Evolutionary conservation across 1,140 invertebrate genomes (phyloP).

Genomic region (Cecropterus lyciades): DNA sequence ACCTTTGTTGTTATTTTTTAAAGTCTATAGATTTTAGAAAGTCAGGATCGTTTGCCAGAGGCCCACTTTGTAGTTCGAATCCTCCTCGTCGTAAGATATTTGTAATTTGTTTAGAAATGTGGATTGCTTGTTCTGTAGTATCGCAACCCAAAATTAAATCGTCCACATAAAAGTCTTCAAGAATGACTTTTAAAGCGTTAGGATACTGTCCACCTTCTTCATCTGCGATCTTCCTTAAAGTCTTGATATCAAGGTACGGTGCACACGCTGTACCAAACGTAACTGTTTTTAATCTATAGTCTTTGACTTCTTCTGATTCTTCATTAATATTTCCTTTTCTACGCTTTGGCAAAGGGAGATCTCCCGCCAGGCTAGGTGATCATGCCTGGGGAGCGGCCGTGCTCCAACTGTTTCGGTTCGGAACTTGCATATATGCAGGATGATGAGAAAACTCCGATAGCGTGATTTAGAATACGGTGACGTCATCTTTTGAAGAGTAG

Average conservation of each 20-base stretch:
- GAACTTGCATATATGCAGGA: no score
- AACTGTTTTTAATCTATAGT: constrained; percentile 51
- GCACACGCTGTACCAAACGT: constrained; percentile 65
- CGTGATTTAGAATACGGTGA: no score
- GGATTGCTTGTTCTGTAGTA: constrained; percentile 42
- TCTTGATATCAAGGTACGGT: constrained; percentile 63
- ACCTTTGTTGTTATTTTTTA: constrained; percentile 25
- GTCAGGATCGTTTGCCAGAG: constrained; percentile 34
- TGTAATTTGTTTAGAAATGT: constrained; percentile 19
- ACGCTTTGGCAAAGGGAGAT: no score
- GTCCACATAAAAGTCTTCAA: constrained; percentile 57
- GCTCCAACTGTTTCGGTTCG: no score
- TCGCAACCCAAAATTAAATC: constrained; percentile 55
- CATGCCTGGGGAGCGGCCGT: no score
- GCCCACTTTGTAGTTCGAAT: constrained; percentile 43
- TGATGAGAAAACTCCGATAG: no score
- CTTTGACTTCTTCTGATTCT: constrained; percentile 37
- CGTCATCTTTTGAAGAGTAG: no score
- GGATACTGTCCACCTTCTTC: constrained; percentile 14
- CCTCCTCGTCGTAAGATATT: constrained; percentile 37
- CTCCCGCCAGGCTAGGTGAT: no score
- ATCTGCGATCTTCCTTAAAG: constrained; percentile 33
- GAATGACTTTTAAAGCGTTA: constrained; percentile 12
- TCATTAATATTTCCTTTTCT: neutral
- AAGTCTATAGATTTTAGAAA: constrained; percentile 36